Conservation (phyloP, 1,140 invertebrate species). For the Neoseiulus cucumeris region DNA sequence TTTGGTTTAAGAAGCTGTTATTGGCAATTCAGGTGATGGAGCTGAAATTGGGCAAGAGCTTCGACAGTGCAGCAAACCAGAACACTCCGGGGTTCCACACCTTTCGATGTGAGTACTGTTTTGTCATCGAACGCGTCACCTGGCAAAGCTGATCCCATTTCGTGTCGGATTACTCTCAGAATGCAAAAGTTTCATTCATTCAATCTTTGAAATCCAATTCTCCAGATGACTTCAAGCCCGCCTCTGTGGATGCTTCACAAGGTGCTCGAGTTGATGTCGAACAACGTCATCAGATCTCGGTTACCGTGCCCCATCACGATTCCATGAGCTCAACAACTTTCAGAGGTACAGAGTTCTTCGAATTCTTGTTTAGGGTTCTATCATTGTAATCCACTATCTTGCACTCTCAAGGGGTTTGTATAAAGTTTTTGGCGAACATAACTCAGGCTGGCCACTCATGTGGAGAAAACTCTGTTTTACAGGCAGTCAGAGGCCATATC, state of each 20-base stretch:
- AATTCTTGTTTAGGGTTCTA: background rate
- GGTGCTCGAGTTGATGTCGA: conserved; percentile 70
- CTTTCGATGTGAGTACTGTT: conserved; percentile 51
- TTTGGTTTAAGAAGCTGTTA: background rate
- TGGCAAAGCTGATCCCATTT: background rate
- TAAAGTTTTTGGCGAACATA: no score
- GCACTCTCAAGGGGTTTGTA: no score
- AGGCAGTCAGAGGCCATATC: conserved; percentile 67
- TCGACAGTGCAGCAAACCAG: conserved; percentile 36
- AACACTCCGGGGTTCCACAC: conserved; percentile 51
- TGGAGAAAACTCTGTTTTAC: conserved; percentile 30
- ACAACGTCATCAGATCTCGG: conserved; percentile 60
- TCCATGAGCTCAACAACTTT: conserved; percentile 19
- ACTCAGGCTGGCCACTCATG: no score
- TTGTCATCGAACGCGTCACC: background rate
- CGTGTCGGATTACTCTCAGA: background rate
- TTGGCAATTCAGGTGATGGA: conserved; percentile 38
- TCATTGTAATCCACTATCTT: no score
- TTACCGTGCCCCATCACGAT: conserved; percentile 69
- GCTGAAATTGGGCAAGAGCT: conserved; percentile 59
- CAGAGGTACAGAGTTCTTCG: background rate
- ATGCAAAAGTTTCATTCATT: background rate
- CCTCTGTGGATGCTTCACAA: conserved; percentile 75
- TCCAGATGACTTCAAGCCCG: conserved; percentile 90
- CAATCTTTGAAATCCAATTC: conserved; percentile 20